These are phyloP conservation scores for Harpagus bidentatus DNA, from an alignment of 2,113 vertebrate genomes.

Conservation along the genomic window DNA sequence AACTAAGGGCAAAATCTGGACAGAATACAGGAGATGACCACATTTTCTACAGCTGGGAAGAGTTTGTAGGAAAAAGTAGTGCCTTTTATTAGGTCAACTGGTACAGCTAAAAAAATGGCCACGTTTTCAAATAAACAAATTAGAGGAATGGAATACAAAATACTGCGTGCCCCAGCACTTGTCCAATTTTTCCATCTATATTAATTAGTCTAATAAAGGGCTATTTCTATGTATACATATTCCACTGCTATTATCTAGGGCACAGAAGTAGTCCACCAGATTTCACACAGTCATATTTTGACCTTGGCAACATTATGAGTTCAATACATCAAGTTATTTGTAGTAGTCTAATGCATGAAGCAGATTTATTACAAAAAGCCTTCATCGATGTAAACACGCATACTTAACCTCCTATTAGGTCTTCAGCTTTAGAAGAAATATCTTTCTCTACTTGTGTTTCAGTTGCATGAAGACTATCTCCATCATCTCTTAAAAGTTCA, in stretches of 20 bases:
- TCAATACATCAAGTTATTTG: not conserved
- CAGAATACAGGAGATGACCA: not conserved
- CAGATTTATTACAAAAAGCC: not conserved
- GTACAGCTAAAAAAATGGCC: not conserved
- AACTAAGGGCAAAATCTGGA: not conserved
- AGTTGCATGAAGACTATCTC: slow-evolving; percentile 51
- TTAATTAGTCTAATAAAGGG: not conserved
- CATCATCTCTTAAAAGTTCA: slow-evolving; percentile 80
- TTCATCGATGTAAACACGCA: not conserved
- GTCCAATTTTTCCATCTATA: not conserved
- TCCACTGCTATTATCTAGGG: not conserved
- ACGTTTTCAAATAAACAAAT: not conserved
- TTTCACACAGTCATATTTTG: not conserved
- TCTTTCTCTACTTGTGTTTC: slow-evolving; percentile 28
- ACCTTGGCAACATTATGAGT: not conserved
- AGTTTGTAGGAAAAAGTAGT: not conserved
- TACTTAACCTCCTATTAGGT: slow-evolving; percentile 69
- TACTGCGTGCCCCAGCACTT: not conserved
- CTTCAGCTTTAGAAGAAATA: slow-evolving; percentile 21
- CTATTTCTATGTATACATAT: not conserved
- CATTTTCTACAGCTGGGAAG: not conserved
- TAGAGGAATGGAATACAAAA: not conserved
- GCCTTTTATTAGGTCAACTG: not conserved
- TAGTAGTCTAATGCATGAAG: not conserved
- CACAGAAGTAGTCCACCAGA: not conserved